A percentile compares a stretch with the other conserved stretches of the same genome.
These are phyloP conservation scores for Agonum fuliginosum DNA, from an alignment of 2,888 invertebrate genomes.

Conservation along the genomic window DNA sequence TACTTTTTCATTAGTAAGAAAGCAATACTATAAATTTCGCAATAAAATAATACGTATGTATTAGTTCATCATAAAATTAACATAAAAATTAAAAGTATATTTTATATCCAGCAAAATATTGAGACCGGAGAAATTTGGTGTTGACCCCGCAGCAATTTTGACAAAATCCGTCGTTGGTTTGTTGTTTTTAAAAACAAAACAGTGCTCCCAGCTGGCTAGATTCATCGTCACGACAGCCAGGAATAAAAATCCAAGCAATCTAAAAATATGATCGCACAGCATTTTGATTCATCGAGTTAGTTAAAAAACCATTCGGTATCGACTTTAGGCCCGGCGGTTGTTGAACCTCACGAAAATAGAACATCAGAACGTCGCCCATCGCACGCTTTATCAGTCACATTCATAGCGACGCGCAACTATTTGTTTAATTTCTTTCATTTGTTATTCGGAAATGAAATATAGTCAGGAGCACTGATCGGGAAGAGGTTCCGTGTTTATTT, in stretches of 20 bases:
- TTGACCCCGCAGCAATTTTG: too few species aligned
- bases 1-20: too few species aligned
- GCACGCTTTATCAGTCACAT: constrained; percentile 51
- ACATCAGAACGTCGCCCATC: constrained; percentile 22
- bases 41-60: too few species aligned
- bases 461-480: constrained; percentile 38
- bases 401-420: constrained; percentile 29
- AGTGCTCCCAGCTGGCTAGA: constrained; percentile 14
- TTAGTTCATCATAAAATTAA: too few species aligned
- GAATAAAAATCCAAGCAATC: constrained; percentile 54
- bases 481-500: constrained; percentile 42
- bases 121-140: too few species aligned
- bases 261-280: constrained; percentile 52
- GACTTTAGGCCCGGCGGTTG: constrained; percentile 44
- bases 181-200: constrained; percentile 19
- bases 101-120: too few species aligned
- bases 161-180: too few species aligned
- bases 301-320: constrained; percentile 48
- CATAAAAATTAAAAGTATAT: too few species aligned
- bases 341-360: constrained; percentile 52
- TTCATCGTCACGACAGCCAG: constrained; percentile 28
- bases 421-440: constrained; percentile 51
- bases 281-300: constrained; percentile 56
- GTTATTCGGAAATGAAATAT: constrained; percentile 34
- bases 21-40: too few species aligned